These are phyloP conservation scores for Mechanitis messenoides DNA, from an alignment of 2,888 invertebrate genomes.

Conservation along the genomic window DNA sequence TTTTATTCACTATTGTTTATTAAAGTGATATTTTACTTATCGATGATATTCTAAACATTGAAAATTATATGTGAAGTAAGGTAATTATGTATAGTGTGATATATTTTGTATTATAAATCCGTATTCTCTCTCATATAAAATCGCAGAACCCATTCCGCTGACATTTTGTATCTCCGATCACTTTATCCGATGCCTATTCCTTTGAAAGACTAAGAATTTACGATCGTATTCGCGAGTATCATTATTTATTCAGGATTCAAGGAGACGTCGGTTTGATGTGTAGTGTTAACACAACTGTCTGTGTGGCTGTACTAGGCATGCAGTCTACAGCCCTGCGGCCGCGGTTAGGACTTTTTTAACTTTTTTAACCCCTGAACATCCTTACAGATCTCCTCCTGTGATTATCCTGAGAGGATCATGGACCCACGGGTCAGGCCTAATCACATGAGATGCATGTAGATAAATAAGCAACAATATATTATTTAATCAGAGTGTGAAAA, in stretches of 20 bases:
- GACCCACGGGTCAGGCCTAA: too few relatives aligned
- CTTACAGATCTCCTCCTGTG: background rate
- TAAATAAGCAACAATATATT: too few relatives aligned
- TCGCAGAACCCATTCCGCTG: background rate
- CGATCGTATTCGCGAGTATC: slow-evolving; percentile 25
- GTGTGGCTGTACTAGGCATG: slow-evolving; percentile 5
- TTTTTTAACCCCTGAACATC: background rate
- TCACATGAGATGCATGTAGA: too few relatives aligned
- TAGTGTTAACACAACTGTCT: slow-evolving; percentile 24
- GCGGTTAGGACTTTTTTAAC: background rate
- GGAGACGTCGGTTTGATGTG: slow-evolving; percentile 25
- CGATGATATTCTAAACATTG: too few relatives aligned
- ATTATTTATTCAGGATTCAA: slow-evolving; percentile 26
- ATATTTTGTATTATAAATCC: background rate
- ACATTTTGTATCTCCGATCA: slow-evolving; percentile 26
- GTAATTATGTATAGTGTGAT: background rate
- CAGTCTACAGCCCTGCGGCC: background rate
- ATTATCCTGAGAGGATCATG: too few relatives aligned
- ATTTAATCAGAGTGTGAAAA: background rate
- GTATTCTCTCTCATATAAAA: background rate
- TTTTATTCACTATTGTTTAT: background rate
- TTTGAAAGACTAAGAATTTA: slow-evolving; percentile 27
- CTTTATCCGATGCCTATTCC: slow-evolving; percentile 28
- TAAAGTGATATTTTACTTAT: too few relatives aligned
- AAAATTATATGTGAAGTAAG: too few relatives aligned